phyloP scores from a whole-genome alignment of 2,113 vertebrate genomes.

The Toxostoma redivivum region DNA sequence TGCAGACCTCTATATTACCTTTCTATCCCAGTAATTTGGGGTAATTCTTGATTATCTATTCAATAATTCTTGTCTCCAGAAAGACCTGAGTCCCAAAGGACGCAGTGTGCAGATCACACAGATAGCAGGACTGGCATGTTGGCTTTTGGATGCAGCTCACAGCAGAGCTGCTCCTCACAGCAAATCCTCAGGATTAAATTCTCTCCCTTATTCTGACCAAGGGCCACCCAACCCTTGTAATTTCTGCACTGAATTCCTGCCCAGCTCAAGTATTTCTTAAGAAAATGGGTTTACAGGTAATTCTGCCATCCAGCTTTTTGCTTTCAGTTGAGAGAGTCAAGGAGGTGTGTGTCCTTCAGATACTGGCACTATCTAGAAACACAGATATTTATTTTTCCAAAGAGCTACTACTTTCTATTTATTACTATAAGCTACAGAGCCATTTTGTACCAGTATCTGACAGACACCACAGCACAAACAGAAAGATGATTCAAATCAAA shows the following conservation, averaged over 20 bases:
- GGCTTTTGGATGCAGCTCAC: background rate
- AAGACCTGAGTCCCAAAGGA: background rate
- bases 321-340: background rate
- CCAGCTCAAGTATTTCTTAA: background rate
- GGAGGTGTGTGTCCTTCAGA: background rate
- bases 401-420: background rate
- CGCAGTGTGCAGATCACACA: background rate
- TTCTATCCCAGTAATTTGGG: background rate
- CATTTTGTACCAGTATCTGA: background rate
- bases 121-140: rapidly evolving
- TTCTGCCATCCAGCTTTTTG: background rate
- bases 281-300: background rate
- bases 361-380: background rate
- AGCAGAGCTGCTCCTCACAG: background rate
- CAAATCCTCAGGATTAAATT: background rate
- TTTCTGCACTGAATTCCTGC: background rate
- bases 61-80: background rate
- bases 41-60: background rate
- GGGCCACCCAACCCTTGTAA: background rate
- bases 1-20: background rate
- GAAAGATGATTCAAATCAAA: background rate
- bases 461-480: background rate
- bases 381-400: background rate
- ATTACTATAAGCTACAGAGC: background rate
- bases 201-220: background rate